Percentiles rank a stretch among this genome's conserved stretches.
Conservation (phyloP, 2,888 invertebrate genomes). For the Acanthopleura granulata region DNA sequence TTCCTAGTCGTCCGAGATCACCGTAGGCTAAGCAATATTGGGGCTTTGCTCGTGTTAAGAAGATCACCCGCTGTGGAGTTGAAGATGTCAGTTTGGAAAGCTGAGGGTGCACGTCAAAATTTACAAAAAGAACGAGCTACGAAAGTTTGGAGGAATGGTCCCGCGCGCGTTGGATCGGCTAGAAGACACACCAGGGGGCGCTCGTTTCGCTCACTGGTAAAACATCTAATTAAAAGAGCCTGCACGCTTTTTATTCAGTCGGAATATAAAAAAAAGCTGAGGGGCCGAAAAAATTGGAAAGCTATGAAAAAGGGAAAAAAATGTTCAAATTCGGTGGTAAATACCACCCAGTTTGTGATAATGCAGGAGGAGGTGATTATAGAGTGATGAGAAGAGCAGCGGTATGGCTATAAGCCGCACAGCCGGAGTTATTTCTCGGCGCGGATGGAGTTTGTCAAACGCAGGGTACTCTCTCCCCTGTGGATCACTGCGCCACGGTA, state of each 20-base stretch:
- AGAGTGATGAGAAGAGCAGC: background rate
- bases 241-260: background rate
- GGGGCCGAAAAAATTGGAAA: background rate
- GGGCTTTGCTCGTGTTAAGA: too few relatives aligned
- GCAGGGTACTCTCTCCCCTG: background rate
- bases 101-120: slow-evolving; percentile 3
- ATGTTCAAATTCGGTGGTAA: background rate
- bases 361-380: background rate
- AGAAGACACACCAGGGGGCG: slow-evolving; percentile 9
- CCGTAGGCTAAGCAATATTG: too few relatives aligned
- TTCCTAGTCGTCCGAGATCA: too few relatives aligned
- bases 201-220: background rate
- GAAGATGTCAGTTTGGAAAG: background rate
- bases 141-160: too few relatives aligned
- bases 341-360: slow-evolving; percentile 17
- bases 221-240: slow-evolving; percentile 9
- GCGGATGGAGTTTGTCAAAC: slow-evolving; percentile 15
- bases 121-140: background rate
- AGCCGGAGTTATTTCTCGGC: background rate
- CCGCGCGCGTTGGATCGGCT: too few relatives aligned
- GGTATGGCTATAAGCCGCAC: background rate
- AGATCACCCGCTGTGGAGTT: background rate
- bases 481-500: background rate
- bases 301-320: background rate
- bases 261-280: background rate